Evolutionary conservation across 1,140 invertebrate species (phyloP).

Genomic region (Musca domestica): DNA sequence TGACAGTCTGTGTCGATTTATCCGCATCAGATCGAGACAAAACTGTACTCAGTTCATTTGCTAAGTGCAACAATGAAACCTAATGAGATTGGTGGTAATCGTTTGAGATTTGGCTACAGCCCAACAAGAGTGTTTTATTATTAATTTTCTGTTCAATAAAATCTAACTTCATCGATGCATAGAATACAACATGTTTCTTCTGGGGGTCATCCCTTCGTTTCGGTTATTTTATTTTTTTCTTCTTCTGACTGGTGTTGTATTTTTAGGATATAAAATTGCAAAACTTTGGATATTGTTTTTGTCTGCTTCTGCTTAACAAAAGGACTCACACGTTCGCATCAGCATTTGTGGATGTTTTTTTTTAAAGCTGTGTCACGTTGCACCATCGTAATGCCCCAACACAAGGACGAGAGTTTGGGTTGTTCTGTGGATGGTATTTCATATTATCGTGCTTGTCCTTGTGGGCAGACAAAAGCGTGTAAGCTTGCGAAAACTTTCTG

Average conservation of each 20-base stretch:
- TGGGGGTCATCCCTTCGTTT: not conserved
- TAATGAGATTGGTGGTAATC: no score
- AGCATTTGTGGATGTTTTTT: not conserved
- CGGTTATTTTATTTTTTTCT: not conserved
- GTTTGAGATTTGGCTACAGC: no score
- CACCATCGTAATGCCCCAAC: not conserved
- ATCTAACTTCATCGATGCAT: no score
- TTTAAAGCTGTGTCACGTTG: conserved; percentile 5
- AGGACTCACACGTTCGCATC: no score
- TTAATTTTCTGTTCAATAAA: no score
- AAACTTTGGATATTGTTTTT: not conserved
- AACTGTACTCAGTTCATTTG: no score
- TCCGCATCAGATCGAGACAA: no score
- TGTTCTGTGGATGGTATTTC: not conserved
- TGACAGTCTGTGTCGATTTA: no score
- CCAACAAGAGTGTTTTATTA: no score
- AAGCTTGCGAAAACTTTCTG: not conserved
- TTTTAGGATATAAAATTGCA: conserved; percentile 11
- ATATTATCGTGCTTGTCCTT: not conserved
- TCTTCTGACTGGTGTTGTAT: not conserved
- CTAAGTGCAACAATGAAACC: no score
- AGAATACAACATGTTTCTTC: no score
- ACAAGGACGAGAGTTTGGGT: not conserved
- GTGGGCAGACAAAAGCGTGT: not conserved
- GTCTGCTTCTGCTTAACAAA: no score